These are phyloP conservation scores for Microtus oregoni DNA, from an alignment of 2,113 vertebrate species.

Conservation along the genomic window DNA sequence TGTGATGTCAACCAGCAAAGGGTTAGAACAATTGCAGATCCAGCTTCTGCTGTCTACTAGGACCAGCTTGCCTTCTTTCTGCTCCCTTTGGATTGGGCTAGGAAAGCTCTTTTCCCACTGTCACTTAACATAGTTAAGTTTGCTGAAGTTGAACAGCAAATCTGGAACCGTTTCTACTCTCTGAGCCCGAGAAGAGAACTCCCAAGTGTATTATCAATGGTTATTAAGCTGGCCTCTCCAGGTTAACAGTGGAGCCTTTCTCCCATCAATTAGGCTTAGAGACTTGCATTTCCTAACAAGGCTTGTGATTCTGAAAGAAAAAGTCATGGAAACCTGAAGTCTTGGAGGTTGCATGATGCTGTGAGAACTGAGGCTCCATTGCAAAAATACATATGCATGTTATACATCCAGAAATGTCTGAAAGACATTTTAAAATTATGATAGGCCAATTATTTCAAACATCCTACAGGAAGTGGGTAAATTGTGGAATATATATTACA, in stretches of 20 bases:
- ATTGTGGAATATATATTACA: constrained; percentile 63
- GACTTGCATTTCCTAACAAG: constrained; percentile 51
- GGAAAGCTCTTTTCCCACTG: neutral
- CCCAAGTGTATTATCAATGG: constrained; percentile 27
- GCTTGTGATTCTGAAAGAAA: constrained; percentile 58
- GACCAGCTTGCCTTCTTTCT: neutral
- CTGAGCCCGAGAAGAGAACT: constrained; percentile 39
- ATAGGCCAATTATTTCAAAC: constrained; percentile 78
- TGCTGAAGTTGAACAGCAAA: constrained; percentile 7
- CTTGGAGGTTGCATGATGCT: constrained; percentile 41
- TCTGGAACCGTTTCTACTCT: constrained; percentile 47
- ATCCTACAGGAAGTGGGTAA: constrained; percentile 58
- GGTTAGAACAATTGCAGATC: neutral
- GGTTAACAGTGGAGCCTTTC: constrained; percentile 23
- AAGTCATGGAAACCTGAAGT: constrained; percentile 62
- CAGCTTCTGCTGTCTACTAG: neutral
- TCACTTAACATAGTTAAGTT: constrained; percentile 38
- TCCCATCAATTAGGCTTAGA: constrained; percentile 33
- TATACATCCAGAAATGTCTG: constrained; percentile 73
- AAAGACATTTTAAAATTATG: constrained; percentile 76
- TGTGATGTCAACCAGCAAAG: neutral
- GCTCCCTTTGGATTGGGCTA: neutral
- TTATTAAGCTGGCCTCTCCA: constrained; percentile 28
- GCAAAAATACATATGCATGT: constrained; percentile 65
- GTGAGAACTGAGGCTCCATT: constrained; percentile 63